Evolutionary conservation across 1,140 invertebrate species (phyloP), one percentile per base, ranked within the genome.

Genomic region (Gonioctena quinquepunctata): DNA sequence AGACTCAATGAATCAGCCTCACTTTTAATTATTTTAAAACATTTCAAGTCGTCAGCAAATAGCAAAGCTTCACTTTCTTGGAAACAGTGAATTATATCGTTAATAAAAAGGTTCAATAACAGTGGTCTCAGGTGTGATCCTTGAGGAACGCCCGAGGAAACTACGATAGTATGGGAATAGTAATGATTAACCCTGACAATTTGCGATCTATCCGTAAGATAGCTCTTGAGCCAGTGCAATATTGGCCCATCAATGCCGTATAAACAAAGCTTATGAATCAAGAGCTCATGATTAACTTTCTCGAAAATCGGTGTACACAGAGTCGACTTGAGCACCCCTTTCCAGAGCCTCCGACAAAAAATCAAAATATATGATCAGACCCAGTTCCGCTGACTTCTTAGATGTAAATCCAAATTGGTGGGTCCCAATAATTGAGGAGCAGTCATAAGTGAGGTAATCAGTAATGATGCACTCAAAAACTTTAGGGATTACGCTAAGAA

Each of bases 381-480:
- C n/a, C 57, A 27, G n/a, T 60, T 60, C 57, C 3, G 23, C 25
- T 16, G 56, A 59, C 56, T 59, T 59, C 11, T 27, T 27, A 16
- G n/a, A 22, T 25, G 21, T 25, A 26, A 59, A 59, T 11, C 56
- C 56, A 11, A 59, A 59, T 27, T 59, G 23, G 21, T 19, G 8
- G 21, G 25, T 7, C 8, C 8, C 25, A 13, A 8, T 60, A 5
- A 60, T 60, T 25, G 21, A 6, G 22, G n/a, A 22, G 57, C 57
- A 60, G 11, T 54, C 50, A 6, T 54, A 54, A 18, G 16, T 6
- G 25, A 60, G 23, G 23, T 7, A 60, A 22, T 60, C 23, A 60
- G n/a, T 3, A 25, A 60, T 60, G 8, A 60, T 27, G 23, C 57
- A 23, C n/a, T 60, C 57, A 60, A 27, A 60, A 60, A 60, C 21